A percentile compares a stretch with the other conserved stretches of the same genome.
phyloP scores from a whole-genome alignment of 1,140 invertebrate species.

The Nasonia giraulti region DNA sequence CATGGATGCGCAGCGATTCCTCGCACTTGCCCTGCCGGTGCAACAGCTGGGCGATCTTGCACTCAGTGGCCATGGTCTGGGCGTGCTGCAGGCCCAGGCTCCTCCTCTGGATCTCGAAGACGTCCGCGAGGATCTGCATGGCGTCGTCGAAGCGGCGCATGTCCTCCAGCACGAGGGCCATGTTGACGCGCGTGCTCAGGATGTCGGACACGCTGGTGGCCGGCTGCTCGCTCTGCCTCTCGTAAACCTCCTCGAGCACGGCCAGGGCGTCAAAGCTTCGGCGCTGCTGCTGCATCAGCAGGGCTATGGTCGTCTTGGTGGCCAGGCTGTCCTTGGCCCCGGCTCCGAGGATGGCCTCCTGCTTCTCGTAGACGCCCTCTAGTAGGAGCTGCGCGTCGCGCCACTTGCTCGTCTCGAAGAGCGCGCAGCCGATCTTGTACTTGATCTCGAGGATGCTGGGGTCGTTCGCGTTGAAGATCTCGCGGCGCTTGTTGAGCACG shows the following conservation, averaged over 20 bases:
- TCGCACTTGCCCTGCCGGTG: background rate
- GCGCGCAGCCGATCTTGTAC: background rate
- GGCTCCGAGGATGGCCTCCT: slow-evolving; percentile 54
- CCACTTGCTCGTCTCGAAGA: slow-evolving; percentile 51
- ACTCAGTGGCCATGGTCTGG: background rate
- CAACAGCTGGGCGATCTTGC: slow-evolving; percentile 1
- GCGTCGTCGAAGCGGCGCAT: slow-evolving; percentile 7
- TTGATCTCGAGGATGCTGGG: slow-evolving; percentile 49
- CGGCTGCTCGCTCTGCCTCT: background rate
- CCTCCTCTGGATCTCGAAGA: background rate
- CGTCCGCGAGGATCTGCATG: slow-evolving; percentile 34
- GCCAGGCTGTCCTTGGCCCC: slow-evolving; percentile 47
- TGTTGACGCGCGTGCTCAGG: slow-evolving; percentile 50
- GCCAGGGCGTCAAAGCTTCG: background rate
- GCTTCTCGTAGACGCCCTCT: slow-evolving; percentile 53
- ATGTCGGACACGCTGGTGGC: background rate
- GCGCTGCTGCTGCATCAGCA: background rate
- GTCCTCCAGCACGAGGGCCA: slow-evolving; percentile 45
- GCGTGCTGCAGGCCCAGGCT: background rate
- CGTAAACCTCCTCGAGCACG: background rate
- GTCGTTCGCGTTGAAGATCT: slow-evolving; percentile 48
- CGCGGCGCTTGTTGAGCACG: background rate
- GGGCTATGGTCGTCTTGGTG: slow-evolving; percentile 52
- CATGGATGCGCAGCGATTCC: background rate
- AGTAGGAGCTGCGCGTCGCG: slow-evolving; percentile 59